phyloP scores from a whole-genome alignment of 2,797 vertebrate species.

The Crenichthys baileyi region DNA sequence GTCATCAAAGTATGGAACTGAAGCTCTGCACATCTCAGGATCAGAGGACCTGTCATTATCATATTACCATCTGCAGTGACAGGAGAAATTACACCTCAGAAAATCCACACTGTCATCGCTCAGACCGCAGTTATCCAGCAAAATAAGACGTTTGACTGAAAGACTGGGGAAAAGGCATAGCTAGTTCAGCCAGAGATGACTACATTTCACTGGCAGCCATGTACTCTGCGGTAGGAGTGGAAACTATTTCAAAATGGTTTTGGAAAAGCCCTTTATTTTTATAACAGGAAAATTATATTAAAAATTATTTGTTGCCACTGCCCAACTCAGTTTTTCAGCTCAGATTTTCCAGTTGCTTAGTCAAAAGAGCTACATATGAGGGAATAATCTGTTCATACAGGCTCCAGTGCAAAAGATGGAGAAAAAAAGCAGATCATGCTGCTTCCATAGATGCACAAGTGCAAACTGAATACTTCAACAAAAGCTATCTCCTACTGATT shows the following conservation, averaged over 20 bases:
- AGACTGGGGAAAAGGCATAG: constrained; percentile 4
- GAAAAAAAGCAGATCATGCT: not conserved
- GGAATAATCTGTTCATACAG: not conserved
- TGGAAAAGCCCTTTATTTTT: constrained; percentile 12
- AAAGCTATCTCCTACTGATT: not conserved
- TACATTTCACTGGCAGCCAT: constrained; percentile 30
- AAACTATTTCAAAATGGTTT: constrained; percentile 20
- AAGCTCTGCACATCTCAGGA: constrained; percentile 31
- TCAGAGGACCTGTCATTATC: constrained; percentile 47
- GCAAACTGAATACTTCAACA: no score
- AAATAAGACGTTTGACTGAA: constrained; percentile 33
- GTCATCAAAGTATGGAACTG: constrained; percentile 45
- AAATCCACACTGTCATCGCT: constrained; percentile 21
- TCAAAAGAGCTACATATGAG: not conserved
- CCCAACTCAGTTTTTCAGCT: not conserved
- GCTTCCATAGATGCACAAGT: no score
- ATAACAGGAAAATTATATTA: not conserved
- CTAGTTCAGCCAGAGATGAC: constrained; percentile 22
- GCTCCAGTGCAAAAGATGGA: not conserved
- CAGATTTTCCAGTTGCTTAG: constrained; percentile 25
- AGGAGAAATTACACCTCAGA: constrained; percentile 42
- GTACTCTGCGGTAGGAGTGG: not conserved
- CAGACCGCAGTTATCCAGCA: constrained; percentile 43
- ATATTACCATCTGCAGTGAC: constrained; percentile 48
- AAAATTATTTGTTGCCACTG: not conserved